These are phyloP conservation scores for Pogonomyrmex californicus DNA, from an alignment of 1,140 invertebrate species.

Conservation along the genomic window DNA sequence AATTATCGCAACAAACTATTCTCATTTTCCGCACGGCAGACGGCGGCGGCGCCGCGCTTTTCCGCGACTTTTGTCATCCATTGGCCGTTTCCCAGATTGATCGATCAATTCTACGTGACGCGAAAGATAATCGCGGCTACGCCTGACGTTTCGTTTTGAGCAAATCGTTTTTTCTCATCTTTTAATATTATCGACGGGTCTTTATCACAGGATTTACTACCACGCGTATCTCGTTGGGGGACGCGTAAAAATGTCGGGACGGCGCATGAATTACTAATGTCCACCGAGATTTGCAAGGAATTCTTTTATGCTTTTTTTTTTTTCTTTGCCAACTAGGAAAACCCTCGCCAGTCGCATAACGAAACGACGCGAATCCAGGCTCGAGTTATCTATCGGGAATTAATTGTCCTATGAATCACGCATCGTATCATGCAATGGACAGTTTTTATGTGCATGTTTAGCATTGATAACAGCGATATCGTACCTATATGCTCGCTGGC, in stretches of 20 bases:
- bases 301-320: slow-evolving; percentile 4
- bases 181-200: slow-evolving; percentile 47
- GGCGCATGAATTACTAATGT: neutral
- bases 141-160: neutral
- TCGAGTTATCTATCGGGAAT: slow-evolving; percentile 74
- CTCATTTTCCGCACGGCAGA: slow-evolving; percentile 8
- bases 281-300: slow-evolving; percentile 10
- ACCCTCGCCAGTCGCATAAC: slow-evolving; percentile 14
- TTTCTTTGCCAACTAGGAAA: neutral
- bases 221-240: slow-evolving; percentile 42
- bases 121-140: slow-evolving; percentile 42
- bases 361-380: slow-evolving; percentile 18
- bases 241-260: slow-evolving; percentile 34
- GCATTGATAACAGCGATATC: slow-evolving; percentile 82
- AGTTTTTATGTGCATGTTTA: slow-evolving; percentile 84
- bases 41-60: neutral
- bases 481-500: slow-evolving; percentile 43
- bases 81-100: slow-evolving; percentile 47
- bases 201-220: slow-evolving; percentile 49
- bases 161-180: slow-evolving; percentile 23
- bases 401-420: slow-evolving; percentile 86
- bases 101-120: slow-evolving; percentile 45
- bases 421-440: slow-evolving; percentile 72
- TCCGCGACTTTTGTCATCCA: slow-evolving; percentile 39
- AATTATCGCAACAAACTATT: slow-evolving; percentile 8